phyloP scores from a whole-genome alignment of 2,113 vertebrate genomes.

The Tor tambroides region DNA sequence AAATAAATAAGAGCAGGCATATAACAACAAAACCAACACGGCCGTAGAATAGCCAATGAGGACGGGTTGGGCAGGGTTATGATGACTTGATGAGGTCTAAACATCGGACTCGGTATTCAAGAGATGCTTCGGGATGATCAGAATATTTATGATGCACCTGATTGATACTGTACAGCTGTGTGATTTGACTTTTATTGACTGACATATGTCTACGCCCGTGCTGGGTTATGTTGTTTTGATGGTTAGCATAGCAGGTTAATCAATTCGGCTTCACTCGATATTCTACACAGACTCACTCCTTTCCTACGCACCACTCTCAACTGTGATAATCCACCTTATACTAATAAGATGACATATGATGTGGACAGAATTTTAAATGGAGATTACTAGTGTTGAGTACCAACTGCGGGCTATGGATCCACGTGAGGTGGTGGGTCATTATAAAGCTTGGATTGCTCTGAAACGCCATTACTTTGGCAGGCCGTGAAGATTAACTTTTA shows the following conservation, averaged over 20 bases:
- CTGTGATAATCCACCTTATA: conserved; percentile 57
- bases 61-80: not conserved
- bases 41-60: conserved; percentile 38
- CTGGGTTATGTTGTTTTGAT: not conserved
- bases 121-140: conserved; percentile 6
- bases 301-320: conserved; percentile 23
- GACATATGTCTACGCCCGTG: conserved; percentile 11
- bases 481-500: conserved; percentile 71
- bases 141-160: conserved; percentile 4
- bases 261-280: conserved; percentile 41
- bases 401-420: conserved; percentile 60
- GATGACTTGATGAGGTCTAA: conserved; percentile 28
- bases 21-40: conserved; percentile 72
- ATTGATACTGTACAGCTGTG: conserved; percentile 37
- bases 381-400: conserved; percentile 57
- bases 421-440: conserved; percentile 60
- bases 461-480: conserved; percentile 67
- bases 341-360: conserved; percentile 54
- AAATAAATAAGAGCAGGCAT: conserved; percentile 53
- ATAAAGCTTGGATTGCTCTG: conserved; percentile 64
- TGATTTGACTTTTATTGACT: conserved; percentile 31
- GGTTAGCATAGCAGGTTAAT: conserved; percentile 29
- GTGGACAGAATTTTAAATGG: conserved; percentile 51
- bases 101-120: not conserved
- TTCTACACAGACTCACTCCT: conserved; percentile 32